A percentile compares a stretch with the other conserved stretches of the same genome.
Evolutionary conservation across 2,888 invertebrate genomes (phyloP).

Genomic region (Augiades crinisus): DNA sequence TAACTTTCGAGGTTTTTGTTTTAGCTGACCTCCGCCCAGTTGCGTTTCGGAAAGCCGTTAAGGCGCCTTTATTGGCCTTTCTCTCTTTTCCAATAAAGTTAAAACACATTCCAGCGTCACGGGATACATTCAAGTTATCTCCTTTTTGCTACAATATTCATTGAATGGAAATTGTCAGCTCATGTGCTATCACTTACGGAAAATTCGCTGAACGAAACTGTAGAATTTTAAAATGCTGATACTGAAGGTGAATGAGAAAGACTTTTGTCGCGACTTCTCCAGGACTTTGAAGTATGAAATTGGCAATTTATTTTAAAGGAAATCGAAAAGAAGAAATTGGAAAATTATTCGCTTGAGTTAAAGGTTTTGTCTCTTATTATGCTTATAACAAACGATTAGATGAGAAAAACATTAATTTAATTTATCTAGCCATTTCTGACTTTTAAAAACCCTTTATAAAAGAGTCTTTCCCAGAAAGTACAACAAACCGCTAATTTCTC

Average conservation of each 20-base stretch:
- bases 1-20: conserved; percentile 23
- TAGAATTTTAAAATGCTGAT: neutral
- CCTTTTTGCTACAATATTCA: conserved; percentile 19
- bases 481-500: no score
- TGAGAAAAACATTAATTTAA: no score
- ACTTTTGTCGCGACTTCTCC: neutral
- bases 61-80: conserved; percentile 31
- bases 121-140: conserved; percentile 29
- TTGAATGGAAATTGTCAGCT: conserved; percentile 4
- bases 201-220: neutral
- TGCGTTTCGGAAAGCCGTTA: conserved; percentile 28
- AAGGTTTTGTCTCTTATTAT: no score
- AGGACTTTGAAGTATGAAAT: neutral
- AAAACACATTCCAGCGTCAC: conserved; percentile 24
- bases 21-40: conserved; percentile 27
- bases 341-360: no score
- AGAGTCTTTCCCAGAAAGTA: no score
- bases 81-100: conserved; percentile 29
- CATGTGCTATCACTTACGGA: conserved; percentile 8
- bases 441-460: no score
- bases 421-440: no score
- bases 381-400: no score
- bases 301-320: conserved; percentile 11
- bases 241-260: conserved; percentile 1
- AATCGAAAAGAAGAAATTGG: no score